These are phyloP conservation scores for Harpagifer antarcticus DNA, from an alignment of 2,797 vertebrate genomes.

Conservation along the genomic window DNA sequence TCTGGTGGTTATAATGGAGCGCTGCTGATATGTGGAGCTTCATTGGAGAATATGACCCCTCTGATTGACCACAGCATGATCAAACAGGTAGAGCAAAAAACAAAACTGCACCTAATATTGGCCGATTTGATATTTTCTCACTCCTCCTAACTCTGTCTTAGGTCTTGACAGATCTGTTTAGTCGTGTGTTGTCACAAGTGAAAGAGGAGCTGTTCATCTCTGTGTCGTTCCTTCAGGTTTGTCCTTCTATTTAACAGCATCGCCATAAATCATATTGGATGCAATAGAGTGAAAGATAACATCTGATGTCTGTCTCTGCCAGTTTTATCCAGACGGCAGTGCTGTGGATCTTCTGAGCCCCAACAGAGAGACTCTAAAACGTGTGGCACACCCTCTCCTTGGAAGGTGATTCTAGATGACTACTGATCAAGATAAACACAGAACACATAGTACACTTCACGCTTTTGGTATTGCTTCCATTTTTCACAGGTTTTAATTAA, in stretches of 20 bases:
- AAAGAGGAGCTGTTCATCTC: constrained; percentile 72
- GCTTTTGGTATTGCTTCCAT: too few species aligned
- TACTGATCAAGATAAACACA: background rate
- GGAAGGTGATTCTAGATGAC: constrained; percentile 81
- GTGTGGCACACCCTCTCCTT: constrained; percentile 80
- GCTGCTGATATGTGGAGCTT: constrained; percentile 83
- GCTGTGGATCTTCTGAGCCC: constrained; percentile 83
- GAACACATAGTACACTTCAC: too few species aligned
- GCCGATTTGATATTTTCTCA: background rate
- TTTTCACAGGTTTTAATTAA: too few species aligned
- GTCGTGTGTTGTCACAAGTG: constrained; percentile 56
- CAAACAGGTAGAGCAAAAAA: constrained; percentile 78
- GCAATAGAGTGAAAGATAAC: background rate
- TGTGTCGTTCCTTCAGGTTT: constrained; percentile 88
- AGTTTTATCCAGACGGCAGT: constrained; percentile 84
- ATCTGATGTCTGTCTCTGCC: constrained; percentile 20
- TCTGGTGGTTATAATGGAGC: constrained; percentile 82
- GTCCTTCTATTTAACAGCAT: constrained; percentile 21
- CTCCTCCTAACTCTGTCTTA: constrained; percentile 48
- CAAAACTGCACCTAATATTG: background rate
- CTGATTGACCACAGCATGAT: constrained; percentile 73
- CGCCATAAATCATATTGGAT: background rate
- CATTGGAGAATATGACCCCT: constrained; percentile 53
- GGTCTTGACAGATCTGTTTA: constrained; percentile 83
- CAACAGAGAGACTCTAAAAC: constrained; percentile 62